phyloP scores from a whole-genome alignment of 2,797 vertebrate genomes.

The Siniperca undulata region DNA sequence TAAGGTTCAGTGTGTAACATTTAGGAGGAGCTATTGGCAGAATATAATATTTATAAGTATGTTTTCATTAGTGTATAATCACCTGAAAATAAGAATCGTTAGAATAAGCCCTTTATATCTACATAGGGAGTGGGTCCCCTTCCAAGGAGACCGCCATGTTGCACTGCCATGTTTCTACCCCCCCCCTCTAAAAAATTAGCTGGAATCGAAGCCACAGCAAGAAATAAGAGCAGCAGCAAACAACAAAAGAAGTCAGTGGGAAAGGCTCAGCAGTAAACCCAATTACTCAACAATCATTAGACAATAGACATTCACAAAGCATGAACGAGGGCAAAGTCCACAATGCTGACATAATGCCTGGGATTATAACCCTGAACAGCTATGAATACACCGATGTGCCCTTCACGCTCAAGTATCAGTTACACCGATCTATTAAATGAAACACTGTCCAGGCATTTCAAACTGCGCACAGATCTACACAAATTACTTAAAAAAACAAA shows the following conservation, averaged over 20 bases:
- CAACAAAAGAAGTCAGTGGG: background rate
- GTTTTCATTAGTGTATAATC: no score
- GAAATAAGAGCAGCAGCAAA: background rate
- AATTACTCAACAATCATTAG: conserved; percentile 12
- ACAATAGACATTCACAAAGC: conserved; percentile 20
- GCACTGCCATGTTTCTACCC: no score
- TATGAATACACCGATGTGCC: background rate
- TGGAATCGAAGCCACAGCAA: background rate
- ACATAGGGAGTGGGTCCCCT: no score
- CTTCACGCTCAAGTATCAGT: background rate
- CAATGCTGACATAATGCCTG: background rate
- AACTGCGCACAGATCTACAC: background rate
- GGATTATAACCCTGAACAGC: conserved; percentile 14
- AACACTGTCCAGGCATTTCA: background rate
- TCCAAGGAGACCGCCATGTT: no score
- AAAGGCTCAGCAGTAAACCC: background rate
- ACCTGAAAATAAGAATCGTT: no score
- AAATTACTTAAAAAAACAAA: background rate
- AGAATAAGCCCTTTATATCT: no score
- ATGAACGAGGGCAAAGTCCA: conserved; percentile 13
- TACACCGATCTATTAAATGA: background rate
- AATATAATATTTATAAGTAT: no score
- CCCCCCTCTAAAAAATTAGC: no score
- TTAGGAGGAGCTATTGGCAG: no score
- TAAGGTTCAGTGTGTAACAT: no score